These are phyloP conservation scores for Drosophila watanabei DNA, from an alignment of 1,140 invertebrate species.

Conservation along the genomic window DNA sequence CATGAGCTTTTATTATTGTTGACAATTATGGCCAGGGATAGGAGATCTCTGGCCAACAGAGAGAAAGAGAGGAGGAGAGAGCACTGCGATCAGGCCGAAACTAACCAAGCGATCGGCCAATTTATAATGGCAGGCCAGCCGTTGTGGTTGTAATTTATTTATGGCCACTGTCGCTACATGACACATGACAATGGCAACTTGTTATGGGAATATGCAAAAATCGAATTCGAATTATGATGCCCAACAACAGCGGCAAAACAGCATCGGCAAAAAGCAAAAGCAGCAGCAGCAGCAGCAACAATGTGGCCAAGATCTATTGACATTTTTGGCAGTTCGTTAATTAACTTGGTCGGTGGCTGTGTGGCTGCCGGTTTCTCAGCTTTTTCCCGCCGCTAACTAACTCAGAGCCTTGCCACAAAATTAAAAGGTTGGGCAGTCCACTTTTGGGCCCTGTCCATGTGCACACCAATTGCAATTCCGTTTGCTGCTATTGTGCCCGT, in stretches of 20 bases:
- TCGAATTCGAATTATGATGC: conserved; percentile 82
- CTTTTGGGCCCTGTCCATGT: conserved; percentile 75
- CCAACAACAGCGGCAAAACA: conserved; percentile 43
- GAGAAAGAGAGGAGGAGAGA: conserved; percentile 37
- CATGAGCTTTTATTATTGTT: conserved; percentile 71
- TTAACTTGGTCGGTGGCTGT: conserved; percentile 71
- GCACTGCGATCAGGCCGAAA: conserved; percentile 17
- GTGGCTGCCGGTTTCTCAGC: conserved; percentile 38
- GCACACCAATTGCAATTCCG: conserved; percentile 49
- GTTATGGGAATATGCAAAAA: conserved; percentile 83
- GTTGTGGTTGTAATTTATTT: conserved; percentile 80
- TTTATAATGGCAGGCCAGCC: conserved; percentile 76
- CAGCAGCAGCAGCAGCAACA: conserved; percentile 33
- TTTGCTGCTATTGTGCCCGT: conserved; percentile 48
- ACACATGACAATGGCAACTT: conserved; percentile 83
- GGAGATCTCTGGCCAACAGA: conserved; percentile 15
- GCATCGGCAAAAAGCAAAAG: conserved; percentile 30
- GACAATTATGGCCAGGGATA: conserved; percentile 70
- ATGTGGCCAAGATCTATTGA: conserved; percentile 64
- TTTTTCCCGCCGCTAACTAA: conserved; percentile 64
- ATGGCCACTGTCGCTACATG: conserved; percentile 80
- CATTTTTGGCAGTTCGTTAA: conserved; percentile 85
- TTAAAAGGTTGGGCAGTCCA: conserved; percentile 81
- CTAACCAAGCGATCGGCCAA: conserved; percentile 55
- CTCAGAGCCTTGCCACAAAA: conserved; percentile 70